Evolutionary conservation across 2,113 vertebrate species (phyloP).

Genomic region (Lonchura striata): DNA sequence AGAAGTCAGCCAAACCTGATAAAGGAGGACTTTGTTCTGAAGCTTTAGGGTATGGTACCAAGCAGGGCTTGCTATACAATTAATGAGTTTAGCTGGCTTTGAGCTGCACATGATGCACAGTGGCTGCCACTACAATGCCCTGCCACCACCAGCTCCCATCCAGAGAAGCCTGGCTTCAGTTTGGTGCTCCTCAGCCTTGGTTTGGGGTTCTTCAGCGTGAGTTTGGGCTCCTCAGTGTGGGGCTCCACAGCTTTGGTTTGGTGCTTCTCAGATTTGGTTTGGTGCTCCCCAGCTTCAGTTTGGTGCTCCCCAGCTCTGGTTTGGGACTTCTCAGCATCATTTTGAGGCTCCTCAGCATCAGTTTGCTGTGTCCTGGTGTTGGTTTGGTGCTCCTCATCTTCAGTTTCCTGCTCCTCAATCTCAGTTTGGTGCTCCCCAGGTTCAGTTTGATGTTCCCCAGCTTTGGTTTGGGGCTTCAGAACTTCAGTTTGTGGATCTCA

Average conservation of each 20-base stretch:
- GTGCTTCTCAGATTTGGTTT: neutral
- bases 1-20: conserved; percentile 28
- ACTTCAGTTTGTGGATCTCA: neutral
- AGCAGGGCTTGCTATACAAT: conserved; percentile 53
- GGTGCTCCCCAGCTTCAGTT: fast-evolving
- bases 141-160: neutral
- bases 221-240: neutral
- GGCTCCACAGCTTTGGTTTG: neutral
- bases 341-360: neutral
- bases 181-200: neutral
- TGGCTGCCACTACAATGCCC: neutral
- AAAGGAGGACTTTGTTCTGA: conserved; percentile 55
- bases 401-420: neutral
- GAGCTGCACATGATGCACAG: conserved; percentile 7
- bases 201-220: neutral
- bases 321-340: neutral
- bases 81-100: conserved; percentile 54
- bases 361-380: neutral
- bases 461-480: neutral
- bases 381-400: neutral
- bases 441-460: neutral
- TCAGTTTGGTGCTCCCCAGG: fast-evolving
- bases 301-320: neutral
- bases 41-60: conserved; percentile 59
- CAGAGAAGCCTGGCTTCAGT: neutral